A percentile compares a stretch with the other conserved stretches of the same genome.
These are phyloP conservation scores for Enteromius trimaculatus DNA, from an alignment of 2,797 vertebrate species.

Conservation along the genomic window DNA sequence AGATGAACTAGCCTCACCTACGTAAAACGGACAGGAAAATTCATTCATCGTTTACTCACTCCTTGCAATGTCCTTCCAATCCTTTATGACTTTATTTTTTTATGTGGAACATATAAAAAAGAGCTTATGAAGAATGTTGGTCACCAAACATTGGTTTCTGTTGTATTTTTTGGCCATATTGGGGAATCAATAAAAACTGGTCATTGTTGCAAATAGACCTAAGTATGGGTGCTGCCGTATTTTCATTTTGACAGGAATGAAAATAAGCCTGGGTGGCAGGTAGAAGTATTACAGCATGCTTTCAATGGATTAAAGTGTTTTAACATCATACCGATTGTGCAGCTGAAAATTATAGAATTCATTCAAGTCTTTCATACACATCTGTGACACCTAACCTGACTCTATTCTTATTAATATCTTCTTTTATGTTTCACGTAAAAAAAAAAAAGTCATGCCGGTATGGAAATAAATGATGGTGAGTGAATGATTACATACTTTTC, in stretches of 20 bases:
- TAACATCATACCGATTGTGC: not conserved
- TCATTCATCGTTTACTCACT: not conserved
- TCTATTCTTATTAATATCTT: not conserved
- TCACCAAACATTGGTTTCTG: not conserved
- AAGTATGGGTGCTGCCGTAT: not conserved
- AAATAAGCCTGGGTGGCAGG: not conserved
- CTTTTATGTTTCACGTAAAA: not conserved
- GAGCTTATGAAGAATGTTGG: not conserved
- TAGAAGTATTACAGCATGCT: not conserved
- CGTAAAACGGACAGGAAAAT: not conserved
- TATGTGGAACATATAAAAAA: not conserved
- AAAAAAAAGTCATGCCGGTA: not conserved
- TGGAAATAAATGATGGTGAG: not conserved
- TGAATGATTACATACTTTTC: not conserved
- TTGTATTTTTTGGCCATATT: not conserved
- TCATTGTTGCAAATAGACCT: not conserved
- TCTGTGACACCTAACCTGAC: not conserved
- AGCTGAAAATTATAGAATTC: not conserved
- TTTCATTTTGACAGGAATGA: not conserved
- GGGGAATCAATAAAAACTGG: not conserved
- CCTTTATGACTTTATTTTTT: not conserved
- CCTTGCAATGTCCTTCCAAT: not conserved
- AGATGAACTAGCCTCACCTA: not conserved
- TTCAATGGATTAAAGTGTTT: not conserved
- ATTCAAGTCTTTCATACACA: not conserved